These are phyloP conservation scores for Willisornis vidua DNA, from an alignment of 2,113 vertebrate species.

Conservation along the genomic window DNA sequence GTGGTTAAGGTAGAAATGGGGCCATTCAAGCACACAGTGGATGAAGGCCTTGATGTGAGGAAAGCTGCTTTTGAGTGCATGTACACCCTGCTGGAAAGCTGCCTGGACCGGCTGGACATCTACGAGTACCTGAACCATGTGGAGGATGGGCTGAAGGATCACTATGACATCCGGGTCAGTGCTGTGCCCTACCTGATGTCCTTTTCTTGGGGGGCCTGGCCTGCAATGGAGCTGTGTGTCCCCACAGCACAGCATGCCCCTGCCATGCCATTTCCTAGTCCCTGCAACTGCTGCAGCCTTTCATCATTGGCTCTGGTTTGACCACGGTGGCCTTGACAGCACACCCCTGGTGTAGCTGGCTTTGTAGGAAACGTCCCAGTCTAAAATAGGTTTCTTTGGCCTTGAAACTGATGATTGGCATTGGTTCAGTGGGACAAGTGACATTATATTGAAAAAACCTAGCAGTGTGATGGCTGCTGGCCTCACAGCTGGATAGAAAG, in stretches of 20 bases:
- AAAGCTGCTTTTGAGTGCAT: slow-evolving; percentile 96
- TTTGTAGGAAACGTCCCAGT: background rate
- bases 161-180: slow-evolving; percentile 91
- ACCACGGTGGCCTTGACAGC: background rate
- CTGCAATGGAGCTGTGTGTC: accelerated
- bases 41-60: slow-evolving; percentile 90
- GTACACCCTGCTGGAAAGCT: slow-evolving; percentile 93
- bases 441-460: background rate
- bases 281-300: background rate
- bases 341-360: background rate
- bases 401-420: background rate
- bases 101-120: slow-evolving; percentile 88
- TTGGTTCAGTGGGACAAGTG: background rate
- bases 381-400: background rate
- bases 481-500: background rate
- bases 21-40: slow-evolving; percentile 93
- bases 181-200: background rate
- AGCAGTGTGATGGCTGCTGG: background rate
- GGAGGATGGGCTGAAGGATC: slow-evolving; percentile 93
- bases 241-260: background rate
- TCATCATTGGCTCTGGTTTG: background rate
- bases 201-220: background rate
- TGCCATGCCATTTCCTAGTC: accelerated
- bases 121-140: slow-evolving; percentile 90
- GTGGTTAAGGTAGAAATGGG: slow-evolving; percentile 92